Percentiles rank a stretch among this genome's conserved stretches.
Evolutionary conservation across 1,140 invertebrate species (phyloP).

Genomic region (Drosophila miranda): DNA sequence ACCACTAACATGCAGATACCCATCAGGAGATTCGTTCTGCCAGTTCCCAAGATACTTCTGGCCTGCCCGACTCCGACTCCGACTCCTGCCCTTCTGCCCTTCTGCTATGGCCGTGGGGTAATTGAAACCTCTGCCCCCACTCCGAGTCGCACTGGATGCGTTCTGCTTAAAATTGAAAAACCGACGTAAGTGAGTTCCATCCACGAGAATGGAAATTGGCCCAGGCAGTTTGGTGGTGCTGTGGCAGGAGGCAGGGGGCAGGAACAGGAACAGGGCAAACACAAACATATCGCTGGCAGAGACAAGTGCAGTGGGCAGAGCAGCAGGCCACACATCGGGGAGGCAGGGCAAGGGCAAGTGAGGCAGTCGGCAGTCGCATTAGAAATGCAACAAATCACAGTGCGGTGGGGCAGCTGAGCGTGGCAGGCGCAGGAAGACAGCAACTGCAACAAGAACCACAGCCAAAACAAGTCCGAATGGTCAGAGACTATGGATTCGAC

Average conservation of each 20-base stretch:
- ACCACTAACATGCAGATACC: slow-evolving; percentile 48
- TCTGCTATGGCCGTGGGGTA: slow-evolving; percentile 53
- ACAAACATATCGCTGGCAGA: slow-evolving; percentile 58
- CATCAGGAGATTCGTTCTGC: slow-evolving; percentile 39
- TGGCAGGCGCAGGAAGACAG: slow-evolving; percentile 16
- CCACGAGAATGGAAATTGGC: slow-evolving; percentile 65
- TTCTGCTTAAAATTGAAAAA: slow-evolving; percentile 66
- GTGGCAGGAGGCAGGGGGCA: slow-evolving; percentile 22
- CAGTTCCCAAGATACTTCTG: slow-evolving; percentile 1
- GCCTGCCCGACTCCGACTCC: slow-evolving; percentile 14
- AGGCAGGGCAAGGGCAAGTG: slow-evolving; percentile 51
- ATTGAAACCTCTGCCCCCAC: slow-evolving; percentile 67
- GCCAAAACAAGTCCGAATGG: slow-evolving; percentile 29
- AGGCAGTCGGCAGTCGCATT: slow-evolving; percentile 65
- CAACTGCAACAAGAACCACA: slow-evolving; percentile 55
- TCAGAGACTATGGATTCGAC: no score
- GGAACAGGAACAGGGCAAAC: slow-evolving; percentile 38
- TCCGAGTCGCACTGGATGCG: slow-evolving; percentile 11
- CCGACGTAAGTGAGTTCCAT: slow-evolving; percentile 69
- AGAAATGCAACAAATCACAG: slow-evolving; percentile 80
- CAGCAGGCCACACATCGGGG: slow-evolving; percentile 22
- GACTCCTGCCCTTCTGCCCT: slow-evolving; percentile 41
- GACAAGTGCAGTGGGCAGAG: slow-evolving; percentile 61
- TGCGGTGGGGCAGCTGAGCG: slow-evolving; percentile 43
- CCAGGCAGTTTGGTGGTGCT: slow-evolving; percentile 10